Conservation (phyloP, 2,113 vertebrate species). For the Vanacampus margaritifer region DNA sequence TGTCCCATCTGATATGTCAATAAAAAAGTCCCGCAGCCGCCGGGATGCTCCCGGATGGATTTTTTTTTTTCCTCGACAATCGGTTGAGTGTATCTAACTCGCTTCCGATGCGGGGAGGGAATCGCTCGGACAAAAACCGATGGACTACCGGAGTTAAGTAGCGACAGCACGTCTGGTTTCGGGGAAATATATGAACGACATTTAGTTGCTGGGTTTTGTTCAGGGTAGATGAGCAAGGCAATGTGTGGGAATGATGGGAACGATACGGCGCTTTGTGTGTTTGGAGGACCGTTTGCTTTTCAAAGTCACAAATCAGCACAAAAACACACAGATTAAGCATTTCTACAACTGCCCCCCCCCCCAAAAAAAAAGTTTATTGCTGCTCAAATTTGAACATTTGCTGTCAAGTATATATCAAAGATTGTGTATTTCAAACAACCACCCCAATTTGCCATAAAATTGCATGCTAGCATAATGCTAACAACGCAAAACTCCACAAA, state of each 20-base stretch:
- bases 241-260: conserved; percentile 49
- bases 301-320: neutral
- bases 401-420: too few relatives aligned
- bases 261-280: neutral
- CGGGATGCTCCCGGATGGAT: conserved; percentile 70
- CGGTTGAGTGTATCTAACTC: conserved; percentile 70
- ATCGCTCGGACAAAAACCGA: conserved; percentile 65
- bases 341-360: too few relatives aligned
- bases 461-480: too few relatives aligned
- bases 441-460: too few relatives aligned
- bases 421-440: too few relatives aligned
- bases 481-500: too few relatives aligned
- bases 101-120: conserved; percentile 46
- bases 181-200: conserved; percentile 52
- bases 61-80: conserved; percentile 72
- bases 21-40: conserved; percentile 71
- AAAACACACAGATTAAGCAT: too few relatives aligned
- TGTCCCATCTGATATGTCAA: conserved; percentile 77
- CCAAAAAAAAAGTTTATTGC: too few relatives aligned
- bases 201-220: conserved; percentile 39
- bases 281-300: neutral
- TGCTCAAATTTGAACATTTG: too few relatives aligned
- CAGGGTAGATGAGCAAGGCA: conserved; percentile 46
- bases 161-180: conserved; percentile 47
- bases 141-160: conserved; percentile 55